Evolutionary conservation across 2,113 vertebrate species (phyloP), one percentile per base, ranked within the genome.

Genomic region (Pachyramphus minor): DNA sequence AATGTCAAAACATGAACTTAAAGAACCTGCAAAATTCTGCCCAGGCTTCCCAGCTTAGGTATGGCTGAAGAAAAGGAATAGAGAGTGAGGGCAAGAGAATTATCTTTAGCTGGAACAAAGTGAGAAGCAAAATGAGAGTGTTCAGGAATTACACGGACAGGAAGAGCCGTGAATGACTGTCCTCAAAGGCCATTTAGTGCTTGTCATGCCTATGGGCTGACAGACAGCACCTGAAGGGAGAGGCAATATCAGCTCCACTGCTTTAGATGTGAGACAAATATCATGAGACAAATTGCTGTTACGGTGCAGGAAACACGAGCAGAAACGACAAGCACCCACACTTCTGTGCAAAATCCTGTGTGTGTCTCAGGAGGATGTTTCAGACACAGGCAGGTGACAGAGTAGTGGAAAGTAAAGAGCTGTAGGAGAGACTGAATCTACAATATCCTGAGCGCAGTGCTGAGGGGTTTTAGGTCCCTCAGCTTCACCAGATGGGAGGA

Each of bases 151-250:
- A 81, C 86, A 84, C 13, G 67, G 79, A 2, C 49, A 12, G 3
- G 37, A 62, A 12, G 22, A 95, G 82, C 90, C 1, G 1, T n/a
- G 80, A 80, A 49, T 53, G 64, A 44, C 47, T 89, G 84, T 83
- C 73, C 95, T 79, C 87, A 87, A 78, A 81, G 66, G 76, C 73
- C 73, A 37, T n/a, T 81, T 75, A 47, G 66, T 25, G 44, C 78
- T 95, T 50, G 14, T 75, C 69, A 33, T 33, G 67, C 69, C 39
- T 37, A 5, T 8, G 64, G 52, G 76, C 63, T 91, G 89, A 31
- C 31, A 52, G 94, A 80, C 27, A 15, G 39, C 82, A 75, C 59
- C 91, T 68, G 95, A 56, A 78, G 91, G 84, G 60, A 89, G 50
- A 88, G 71, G 42, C 42, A 39, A 16, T 75, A 22, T 41, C 86